Evolutionary conservation across 1,140 invertebrate genomes (phyloP).

Genomic region (Ylistrum balloti): DNA sequence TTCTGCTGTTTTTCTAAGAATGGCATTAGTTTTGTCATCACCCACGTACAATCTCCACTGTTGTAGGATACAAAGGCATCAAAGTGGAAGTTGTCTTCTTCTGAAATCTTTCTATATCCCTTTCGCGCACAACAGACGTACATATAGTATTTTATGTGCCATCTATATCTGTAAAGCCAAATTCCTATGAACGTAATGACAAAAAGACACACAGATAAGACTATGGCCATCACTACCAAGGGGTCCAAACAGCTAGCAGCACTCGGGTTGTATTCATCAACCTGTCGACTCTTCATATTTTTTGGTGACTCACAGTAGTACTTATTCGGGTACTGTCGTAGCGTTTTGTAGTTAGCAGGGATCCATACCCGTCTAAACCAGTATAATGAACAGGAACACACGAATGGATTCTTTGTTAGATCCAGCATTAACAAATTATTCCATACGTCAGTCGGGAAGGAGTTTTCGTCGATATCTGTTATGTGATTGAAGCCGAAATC

Average conservation of each 20-base stretch:
- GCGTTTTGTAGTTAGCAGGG: not conserved
- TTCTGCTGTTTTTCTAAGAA: constrained; percentile 57
- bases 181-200: not conserved
- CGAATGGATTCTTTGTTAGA: constrained; percentile 29
- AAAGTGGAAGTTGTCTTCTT: constrained; percentile 49
- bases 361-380: constrained; percentile 48
- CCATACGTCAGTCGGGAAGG: constrained; percentile 31
- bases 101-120: not conserved
- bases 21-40: constrained; percentile 51
- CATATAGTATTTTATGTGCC: constrained; percentile 51
- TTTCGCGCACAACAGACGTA: constrained; percentile 41
- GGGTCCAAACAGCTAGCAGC: not conserved
- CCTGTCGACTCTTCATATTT: not conserved
- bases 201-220: not conserved
- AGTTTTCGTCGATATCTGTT: constrained; percentile 41
- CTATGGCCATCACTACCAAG: constrained; percentile 28
- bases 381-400: constrained; percentile 45
- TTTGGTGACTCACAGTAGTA: constrained; percentile 47
- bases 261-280: constrained; percentile 13
- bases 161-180: constrained; percentile 43
- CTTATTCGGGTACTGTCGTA: not conserved
- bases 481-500: constrained; percentile 44
- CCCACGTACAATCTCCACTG: constrained; percentile 59
- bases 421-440: constrained; percentile 31
- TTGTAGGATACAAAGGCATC: constrained; percentile 63